Base-by-base conservation (phyloP, 2,888 invertebrate genomes). In the Pseudococcus jackbeardsleyi region DNA sequence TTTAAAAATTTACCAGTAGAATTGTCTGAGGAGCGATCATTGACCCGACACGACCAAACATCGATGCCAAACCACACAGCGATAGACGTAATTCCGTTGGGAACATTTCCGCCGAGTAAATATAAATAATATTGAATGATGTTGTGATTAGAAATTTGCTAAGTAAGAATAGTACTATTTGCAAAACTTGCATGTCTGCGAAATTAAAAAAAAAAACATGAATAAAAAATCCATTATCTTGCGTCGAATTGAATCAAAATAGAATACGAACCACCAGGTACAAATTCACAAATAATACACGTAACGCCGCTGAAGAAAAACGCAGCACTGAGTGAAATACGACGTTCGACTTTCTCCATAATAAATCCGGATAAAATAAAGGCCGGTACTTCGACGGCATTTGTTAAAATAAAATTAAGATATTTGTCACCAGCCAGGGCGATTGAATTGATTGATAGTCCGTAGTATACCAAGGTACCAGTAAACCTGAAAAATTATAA, bases 381-480 rank as follows among this genome's bases (percentile, higher is more conserved):
- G 89, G 91, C 89, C 89, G 91, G 91, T 88, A 91, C 89, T 90
- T 91, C 89, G 26, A 90, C 90, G 19, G 46, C 64, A 59, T 89
- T 90, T 39, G 90, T 90, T 48, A 90, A 19, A 95, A 95, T 94
- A 90, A 95, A 96, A 91, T 96, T 96, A 17, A 95, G 91, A 91
- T 96, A 96, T 90, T 94, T 94, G 91, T 96, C 94, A 0, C 96
- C 96, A 22, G 94, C 94, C 84, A 96, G 92, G 0, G 95, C 93
- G 3, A 96, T 95, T 0, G 96, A 94, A 91, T 95, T 96, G 88
- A 96, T 93, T 0, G 95, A 95, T 64, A 96, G 92, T 0, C 96
- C 96, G 90, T 96, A 96, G 91, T 96, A 96, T 26, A 96, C 94
- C 89, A 96, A 94, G 0, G 95, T 95, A 90, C 95, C 94, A 0